Percentiles rank a stretch among this genome's conserved stretches.
These are phyloP conservation scores for Globia sparganii DNA, from an alignment of 2,888 invertebrate genomes.

Conservation along the genomic window DNA sequence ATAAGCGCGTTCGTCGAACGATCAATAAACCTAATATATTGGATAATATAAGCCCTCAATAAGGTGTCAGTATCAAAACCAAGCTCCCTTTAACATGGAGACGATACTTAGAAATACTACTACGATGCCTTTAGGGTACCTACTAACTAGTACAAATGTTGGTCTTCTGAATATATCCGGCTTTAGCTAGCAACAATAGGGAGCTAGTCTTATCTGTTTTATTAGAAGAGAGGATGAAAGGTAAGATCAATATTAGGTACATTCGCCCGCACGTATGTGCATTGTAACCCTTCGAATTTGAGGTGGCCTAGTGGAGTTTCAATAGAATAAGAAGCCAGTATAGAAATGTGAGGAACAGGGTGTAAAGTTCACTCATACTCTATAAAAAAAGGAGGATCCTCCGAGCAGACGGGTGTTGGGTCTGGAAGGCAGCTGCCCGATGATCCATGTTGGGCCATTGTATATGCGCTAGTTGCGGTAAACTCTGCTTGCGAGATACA, in stretches of 20 bases:
- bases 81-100: slow-evolving; percentile 33
- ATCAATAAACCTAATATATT: slow-evolving; percentile 85
- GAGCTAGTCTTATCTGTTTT: not conserved
- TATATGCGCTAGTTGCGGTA: too few species aligned
- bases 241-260: not conserved
- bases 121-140: slow-evolving; percentile 12
- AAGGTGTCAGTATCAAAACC: slow-evolving; percentile 58
- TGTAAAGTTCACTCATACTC: too few species aligned
- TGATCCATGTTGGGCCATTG: too few species aligned
- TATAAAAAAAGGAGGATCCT: too few species aligned
- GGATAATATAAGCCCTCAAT: slow-evolving; percentile 73
- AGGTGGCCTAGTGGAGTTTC: not conserved
- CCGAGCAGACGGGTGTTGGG: too few species aligned
- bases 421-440: too few species aligned
- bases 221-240: not conserved
- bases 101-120: slow-evolving; percentile 29
- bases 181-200: not conserved
- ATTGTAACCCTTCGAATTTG: not conserved
- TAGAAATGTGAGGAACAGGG: too few species aligned
- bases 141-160: slow-evolving; percentile 26
- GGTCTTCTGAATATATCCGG: not conserved
- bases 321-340: not conserved
- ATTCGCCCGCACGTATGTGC: not conserved
- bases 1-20: slow-evolving; percentile 72
- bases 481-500: too few species aligned